Percentiles rank a stretch among this genome's conserved stretches.
These are phyloP conservation scores for Microchrysa polita DNA, from an alignment of 2,888 invertebrate species.

Conservation along the genomic window DNA sequence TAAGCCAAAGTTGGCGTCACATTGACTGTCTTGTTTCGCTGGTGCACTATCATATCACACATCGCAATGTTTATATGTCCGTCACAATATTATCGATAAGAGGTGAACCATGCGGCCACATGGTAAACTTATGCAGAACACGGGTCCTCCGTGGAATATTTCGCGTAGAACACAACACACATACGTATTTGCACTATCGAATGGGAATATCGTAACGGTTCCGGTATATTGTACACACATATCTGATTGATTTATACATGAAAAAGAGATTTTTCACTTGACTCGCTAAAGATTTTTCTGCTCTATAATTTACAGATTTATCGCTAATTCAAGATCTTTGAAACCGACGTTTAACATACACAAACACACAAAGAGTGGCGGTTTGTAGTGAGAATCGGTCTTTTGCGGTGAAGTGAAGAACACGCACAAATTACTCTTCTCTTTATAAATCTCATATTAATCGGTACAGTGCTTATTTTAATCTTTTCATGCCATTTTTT, in stretches of 20 bases:
- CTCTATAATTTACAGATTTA: slow-evolving; percentile 43
- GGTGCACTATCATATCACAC: slow-evolving; percentile 30
- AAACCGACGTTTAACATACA: background rate
- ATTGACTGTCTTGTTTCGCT: slow-evolving; percentile 21
- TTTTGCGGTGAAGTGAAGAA: background rate
- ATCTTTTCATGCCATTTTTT: no score
- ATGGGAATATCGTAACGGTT: slow-evolving; percentile 41
- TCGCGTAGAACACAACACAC: no score
- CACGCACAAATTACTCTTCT: background rate
- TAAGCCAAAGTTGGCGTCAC: slow-evolving; percentile 11
- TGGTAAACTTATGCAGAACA: background rate
- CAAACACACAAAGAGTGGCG: no score
- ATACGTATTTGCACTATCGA: slow-evolving; percentile 26
- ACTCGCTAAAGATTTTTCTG: slow-evolving; percentile 32
- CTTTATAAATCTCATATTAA: background rate
- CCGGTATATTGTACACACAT: slow-evolving; percentile 39
- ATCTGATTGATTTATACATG: slow-evolving; percentile 41
- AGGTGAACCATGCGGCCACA: slow-evolving; percentile 18
- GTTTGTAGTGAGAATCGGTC: no score
- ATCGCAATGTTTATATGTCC: slow-evolving; percentile 36
- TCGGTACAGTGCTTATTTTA: background rate
- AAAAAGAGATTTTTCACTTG: slow-evolving; percentile 38
- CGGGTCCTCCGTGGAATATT: background rate
- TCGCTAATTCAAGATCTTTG: slow-evolving; percentile 32
- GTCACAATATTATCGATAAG: slow-evolving; percentile 22